Percentiles rank a stretch among this genome's conserved stretches.
These are phyloP conservation scores for Lepidothrix coronata DNA, from an alignment of 2,113 vertebrate species.

Conservation along the genomic window DNA sequence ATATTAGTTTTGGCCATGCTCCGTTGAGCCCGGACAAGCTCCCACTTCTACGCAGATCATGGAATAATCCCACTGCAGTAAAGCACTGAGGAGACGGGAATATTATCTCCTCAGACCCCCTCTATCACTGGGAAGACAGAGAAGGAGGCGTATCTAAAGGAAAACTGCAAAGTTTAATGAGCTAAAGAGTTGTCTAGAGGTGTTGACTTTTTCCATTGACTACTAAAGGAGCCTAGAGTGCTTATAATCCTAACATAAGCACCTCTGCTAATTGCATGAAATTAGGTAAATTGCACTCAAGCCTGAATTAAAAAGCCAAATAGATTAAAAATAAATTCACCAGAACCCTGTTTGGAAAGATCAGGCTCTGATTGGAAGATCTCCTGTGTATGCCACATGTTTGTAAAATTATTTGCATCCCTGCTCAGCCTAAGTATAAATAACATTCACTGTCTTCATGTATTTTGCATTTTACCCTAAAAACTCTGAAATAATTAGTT, in stretches of 20 bases:
- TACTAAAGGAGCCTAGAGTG: not conserved
- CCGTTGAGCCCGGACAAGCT: not conserved
- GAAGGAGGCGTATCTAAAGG: not conserved
- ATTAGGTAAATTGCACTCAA: not conserved
- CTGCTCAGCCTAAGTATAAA: not conserved
- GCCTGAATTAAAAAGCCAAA: slow-evolving; percentile 6
- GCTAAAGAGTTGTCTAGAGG: not conserved
- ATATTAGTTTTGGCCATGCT: not conserved
- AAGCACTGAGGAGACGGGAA: not conserved
- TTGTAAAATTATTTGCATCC: not conserved
- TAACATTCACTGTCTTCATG: not conserved
- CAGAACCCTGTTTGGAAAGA: not conserved
- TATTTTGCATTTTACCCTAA: not conserved
- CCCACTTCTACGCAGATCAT: not conserved
- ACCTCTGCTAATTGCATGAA: slow-evolving; percentile 25
- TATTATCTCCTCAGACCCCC: not conserved
- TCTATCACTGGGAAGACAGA: not conserved
- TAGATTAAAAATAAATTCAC: slow-evolving; percentile 22
- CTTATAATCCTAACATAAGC: not conserved
- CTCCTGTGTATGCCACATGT: not conserved
- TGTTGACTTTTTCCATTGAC: not conserved
- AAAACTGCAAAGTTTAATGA: not conserved
- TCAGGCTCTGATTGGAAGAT: slow-evolving; percentile 1
- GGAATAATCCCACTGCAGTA: not conserved
- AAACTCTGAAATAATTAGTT: not conserved